phyloP scores from a whole-genome alignment of 2,113 vertebrate species.

The Eclectus roratus region DNA sequence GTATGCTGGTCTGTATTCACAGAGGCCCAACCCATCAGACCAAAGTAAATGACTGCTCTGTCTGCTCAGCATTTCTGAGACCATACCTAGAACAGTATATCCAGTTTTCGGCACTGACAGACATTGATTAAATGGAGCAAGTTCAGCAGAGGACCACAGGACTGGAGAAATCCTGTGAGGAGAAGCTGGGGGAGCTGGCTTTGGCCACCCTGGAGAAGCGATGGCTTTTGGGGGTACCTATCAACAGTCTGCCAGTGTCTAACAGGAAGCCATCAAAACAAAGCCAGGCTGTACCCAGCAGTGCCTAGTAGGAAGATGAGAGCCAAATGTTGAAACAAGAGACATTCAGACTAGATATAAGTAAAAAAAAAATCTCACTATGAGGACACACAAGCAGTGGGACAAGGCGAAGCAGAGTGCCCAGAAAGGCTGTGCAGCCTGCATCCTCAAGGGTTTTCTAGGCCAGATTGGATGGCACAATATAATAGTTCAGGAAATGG shows the following conservation, averaged over 20 bases:
- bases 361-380: neutral
- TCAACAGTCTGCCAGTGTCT: neutral
- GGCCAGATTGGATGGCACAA: neutral
- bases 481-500: rapidly evolving
- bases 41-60: neutral
- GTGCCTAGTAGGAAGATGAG: neutral
- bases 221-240: neutral
- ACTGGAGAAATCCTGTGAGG: neutral
- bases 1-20: neutral
- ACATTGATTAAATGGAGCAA: neutral
- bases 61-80: neutral
- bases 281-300: neutral
- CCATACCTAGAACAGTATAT: neutral
- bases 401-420: neutral
- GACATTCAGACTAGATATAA: neutral
- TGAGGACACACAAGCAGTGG: neutral
- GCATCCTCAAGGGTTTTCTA: neutral
- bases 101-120: neutral
- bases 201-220: rapidly evolving
- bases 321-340: neutral
- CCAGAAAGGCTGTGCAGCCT: neutral
- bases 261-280: neutral
- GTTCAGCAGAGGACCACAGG: neutral
- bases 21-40: too few relatives aligned
- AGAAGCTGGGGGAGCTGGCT: neutral